Evolutionary conservation across 2,797 vertebrate genomes (phyloP).

Genomic region (Chelmon rostratus): DNA sequence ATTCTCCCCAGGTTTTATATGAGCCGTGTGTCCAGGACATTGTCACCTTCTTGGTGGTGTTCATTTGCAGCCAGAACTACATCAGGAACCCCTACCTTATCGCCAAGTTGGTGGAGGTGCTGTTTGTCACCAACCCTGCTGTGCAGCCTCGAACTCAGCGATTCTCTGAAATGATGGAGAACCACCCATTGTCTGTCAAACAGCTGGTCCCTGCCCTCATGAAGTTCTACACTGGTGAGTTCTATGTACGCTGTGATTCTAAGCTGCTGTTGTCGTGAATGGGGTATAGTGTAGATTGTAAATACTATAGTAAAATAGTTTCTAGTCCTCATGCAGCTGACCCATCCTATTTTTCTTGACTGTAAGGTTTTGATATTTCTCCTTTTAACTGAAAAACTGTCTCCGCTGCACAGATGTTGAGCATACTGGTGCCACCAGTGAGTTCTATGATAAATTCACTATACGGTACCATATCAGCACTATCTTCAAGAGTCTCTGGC

Average conservation of each 20-base stretch:
- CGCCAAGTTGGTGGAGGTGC: constrained; percentile 98
- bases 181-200: constrained; percentile 95
- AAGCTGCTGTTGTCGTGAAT: not conserved
- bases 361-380: not conserved
- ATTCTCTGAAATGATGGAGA: constrained; percentile 99
- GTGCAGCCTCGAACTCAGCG: constrained; percentile 97
- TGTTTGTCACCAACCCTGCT: constrained; percentile 98
- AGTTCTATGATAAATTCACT: constrained; percentile 99
- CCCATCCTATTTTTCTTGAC: not conserved
- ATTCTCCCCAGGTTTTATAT: constrained; percentile 98
- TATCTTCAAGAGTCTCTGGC: constrained; percentile 99
- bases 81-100: constrained; percentile 98
- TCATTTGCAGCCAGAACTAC: constrained; percentile 99
- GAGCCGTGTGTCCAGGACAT: constrained; percentile 99
- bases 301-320: not conserved
- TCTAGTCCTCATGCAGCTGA: not conserved
- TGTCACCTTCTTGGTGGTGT: constrained; percentile 97
- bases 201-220: constrained; percentile 97
- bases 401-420: constrained; percentile 90
- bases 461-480: constrained; percentile 99
- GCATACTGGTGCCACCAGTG: constrained; percentile 97
- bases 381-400: not conserved
- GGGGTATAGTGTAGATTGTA: too few species aligned
- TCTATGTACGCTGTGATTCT: not conserved
- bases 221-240: constrained; percentile 98